phyloP scores from a whole-genome alignment of 2,888 invertebrate genomes.

The Phalangium opilio region DNA sequence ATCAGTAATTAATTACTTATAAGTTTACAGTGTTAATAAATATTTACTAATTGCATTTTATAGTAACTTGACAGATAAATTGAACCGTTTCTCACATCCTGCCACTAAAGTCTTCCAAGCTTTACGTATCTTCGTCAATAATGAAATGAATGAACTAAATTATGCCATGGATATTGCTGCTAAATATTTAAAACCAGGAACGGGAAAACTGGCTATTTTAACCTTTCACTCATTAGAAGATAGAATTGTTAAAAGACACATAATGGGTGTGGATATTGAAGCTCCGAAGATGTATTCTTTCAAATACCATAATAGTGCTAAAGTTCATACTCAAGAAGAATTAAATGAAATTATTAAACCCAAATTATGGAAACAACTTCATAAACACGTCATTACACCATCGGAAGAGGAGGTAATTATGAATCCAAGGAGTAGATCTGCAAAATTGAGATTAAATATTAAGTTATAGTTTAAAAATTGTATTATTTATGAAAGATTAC shows the following conservation, averaged over 20 bases:
- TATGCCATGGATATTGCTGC: conserved; percentile 65
- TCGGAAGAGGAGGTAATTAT: conserved; percentile 50
- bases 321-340: conserved; percentile 43
- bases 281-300: conserved; percentile 49
- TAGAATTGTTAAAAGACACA: conserved; percentile 75
- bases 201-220: conserved; percentile 60
- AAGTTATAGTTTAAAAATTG: conserved; percentile 35
- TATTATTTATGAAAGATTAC: no score
- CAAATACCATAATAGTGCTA: conserved; percentile 49
- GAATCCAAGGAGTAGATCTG: conserved; percentile 77
- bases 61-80: conserved; percentile 30
- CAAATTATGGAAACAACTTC: conserved; percentile 56
- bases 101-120: conserved; percentile 85
- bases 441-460: conserved; percentile 66
- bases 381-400: conserved; percentile 64
- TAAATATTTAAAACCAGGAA: conserved; percentile 50
- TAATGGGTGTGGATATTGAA: conserved; percentile 49
- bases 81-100: conserved; percentile 56
- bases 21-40: no score
- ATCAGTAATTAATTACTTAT: not conserved
- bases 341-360: conserved; percentile 42
- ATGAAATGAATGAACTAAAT: conserved; percentile 88
- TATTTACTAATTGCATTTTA: no score
- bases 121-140: conserved; percentile 83
- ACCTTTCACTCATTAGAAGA: conserved; percentile 90